Conservation (phyloP, 2,113 vertebrate species). For the Vidua chalybeata region DNA sequence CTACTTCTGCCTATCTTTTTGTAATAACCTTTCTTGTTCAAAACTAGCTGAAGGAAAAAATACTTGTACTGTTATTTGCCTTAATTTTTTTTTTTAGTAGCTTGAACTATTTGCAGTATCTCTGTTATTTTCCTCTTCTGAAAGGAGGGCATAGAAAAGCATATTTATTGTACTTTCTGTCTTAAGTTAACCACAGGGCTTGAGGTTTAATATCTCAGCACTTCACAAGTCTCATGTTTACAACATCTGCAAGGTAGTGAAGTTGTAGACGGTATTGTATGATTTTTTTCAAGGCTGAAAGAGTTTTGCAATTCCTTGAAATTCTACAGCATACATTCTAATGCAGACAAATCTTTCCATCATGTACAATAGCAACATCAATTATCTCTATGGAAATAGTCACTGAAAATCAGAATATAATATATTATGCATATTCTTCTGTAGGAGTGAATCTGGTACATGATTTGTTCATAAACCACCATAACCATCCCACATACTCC, state of each 20-base stretch:
- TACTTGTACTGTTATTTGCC: neutral
- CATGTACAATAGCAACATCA: neutral
- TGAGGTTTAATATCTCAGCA: conserved; percentile 15
- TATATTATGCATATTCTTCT: neutral
- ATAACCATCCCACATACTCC: accelerated
- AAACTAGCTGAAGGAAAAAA: neutral
- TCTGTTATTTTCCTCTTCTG: neutral
- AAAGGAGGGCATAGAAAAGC: neutral
- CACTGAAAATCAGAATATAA: neutral
- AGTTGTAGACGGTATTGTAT: neutral
- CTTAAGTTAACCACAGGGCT: neutral
- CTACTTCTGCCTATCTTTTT: neutral
- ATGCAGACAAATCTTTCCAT: neutral
- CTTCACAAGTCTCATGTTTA: conserved; percentile 8
- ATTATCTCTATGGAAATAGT: neutral
- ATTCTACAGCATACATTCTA: neutral
- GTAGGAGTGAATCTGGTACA: neutral
- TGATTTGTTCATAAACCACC: neutral
- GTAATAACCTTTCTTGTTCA: neutral
- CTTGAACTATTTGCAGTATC: neutral
- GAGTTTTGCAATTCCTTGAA: neutral
- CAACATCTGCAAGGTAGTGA: neutral
- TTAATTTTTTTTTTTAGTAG: neutral
- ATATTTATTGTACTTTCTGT: neutral
- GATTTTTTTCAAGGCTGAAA: neutral